Evolutionary conservation across 2,113 vertebrate species (phyloP).

Genomic region (Protomyctophum bolini): DNA sequence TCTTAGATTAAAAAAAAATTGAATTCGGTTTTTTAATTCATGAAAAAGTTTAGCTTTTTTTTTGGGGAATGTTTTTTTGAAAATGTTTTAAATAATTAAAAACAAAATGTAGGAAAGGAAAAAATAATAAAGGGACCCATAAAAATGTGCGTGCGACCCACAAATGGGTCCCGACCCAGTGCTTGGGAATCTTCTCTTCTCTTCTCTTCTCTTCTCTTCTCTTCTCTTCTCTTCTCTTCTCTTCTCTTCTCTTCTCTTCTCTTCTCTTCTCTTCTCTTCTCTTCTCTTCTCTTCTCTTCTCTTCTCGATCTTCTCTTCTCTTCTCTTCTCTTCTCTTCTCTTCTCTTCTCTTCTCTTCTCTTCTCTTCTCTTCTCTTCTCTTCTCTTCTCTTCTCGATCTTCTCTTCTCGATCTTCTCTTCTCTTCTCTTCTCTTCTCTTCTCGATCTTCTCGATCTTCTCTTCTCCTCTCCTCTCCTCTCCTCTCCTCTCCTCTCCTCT

Average conservation of each 20-base stretch:
- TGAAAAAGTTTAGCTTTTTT: too few relatives aligned
- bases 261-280: not conserved
- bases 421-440: not conserved
- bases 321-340: not conserved
- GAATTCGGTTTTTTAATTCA: too few relatives aligned
- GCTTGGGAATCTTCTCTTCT: too few relatives aligned
- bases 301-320: not conserved
- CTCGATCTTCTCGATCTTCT: not conserved
- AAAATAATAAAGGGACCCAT: too few relatives aligned
- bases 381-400: not conserved
- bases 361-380: not conserved
- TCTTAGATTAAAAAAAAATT: too few relatives aligned
- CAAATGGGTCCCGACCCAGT: too few relatives aligned
- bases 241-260: not conserved
- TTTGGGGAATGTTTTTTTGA: too few relatives aligned
- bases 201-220: not conserved
- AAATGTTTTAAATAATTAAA: too few relatives aligned
- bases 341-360: not conserved
- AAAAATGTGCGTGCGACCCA: too few relatives aligned
- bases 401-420: too few relatives aligned
- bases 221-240: not conserved
- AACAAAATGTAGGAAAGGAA: too few relatives aligned
- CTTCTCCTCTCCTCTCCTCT: not conserved
- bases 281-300: not conserved
- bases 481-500: not conserved